These are phyloP conservation scores for Amniataba percoides DNA, from an alignment of 2,797 vertebrate species.

Conservation along the genomic window DNA sequence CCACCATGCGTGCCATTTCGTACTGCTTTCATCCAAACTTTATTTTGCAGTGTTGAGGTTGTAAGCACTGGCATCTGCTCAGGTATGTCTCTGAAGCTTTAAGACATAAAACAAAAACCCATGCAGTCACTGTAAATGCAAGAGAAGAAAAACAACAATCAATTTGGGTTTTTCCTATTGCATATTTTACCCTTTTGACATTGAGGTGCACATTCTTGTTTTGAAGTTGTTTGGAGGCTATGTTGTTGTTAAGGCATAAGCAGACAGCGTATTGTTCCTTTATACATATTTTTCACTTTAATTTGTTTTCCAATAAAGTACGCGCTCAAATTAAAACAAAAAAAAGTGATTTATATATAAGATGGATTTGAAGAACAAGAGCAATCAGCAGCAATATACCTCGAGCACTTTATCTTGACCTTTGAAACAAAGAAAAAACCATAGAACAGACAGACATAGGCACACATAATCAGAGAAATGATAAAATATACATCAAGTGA, in stretches of 20 bases:
- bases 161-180: no score
- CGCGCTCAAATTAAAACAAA: neutral
- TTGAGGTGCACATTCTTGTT: no score
- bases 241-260: neutral
- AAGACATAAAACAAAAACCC: no score
- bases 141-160: neutral
- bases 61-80: neutral
- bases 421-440: no score
- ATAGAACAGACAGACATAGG: no score
- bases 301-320: neutral
- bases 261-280: neutral
- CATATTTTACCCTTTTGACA: neutral
- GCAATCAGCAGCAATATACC: neutral
- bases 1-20: neutral
- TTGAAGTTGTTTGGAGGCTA: neutral
- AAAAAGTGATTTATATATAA: neutral
- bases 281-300: neutral
- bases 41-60: constrained; percentile 2
- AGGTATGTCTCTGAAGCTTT: no score
- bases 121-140: neutral
- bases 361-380: neutral
- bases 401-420: no score
- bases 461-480: no score
- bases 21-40: constrained; percentile 26
- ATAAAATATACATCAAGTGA: no score